Base-by-base conservation (phyloP, 2,797 vertebrate genomes). In the Leptodactylus fallax region DNA sequence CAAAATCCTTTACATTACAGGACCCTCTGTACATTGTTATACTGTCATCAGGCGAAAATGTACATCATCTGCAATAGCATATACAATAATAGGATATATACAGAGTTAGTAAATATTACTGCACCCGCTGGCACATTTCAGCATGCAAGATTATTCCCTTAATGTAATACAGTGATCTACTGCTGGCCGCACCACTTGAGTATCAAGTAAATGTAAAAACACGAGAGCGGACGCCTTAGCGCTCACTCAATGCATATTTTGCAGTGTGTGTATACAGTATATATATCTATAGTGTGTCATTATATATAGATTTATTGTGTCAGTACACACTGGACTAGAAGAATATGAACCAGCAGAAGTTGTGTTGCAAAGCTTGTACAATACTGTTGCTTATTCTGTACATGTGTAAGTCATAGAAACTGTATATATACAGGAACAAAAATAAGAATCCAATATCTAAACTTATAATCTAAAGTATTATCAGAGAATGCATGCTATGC, bases 11-110 rank as follows among this genome's bases (percentile, higher is more conserved):
- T 61, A 79, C 81, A 69, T 85, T 72, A 51, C 51, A 88, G 92
- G 89, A 36, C 86, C 91, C 81, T 87, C 91, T 93, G 91, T 91
- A 94, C 72, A 91, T 90, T 92, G 90, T 92, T 90, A 91, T 92
- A 87, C 90, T 93, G 69, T 74, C 49, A 72, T 89, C 92, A 88
- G 93, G 92, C 92, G 91, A 93, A 53, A 94, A 93, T 93, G 92
- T 94, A 93, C 93, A 95, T 91, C 91, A 67, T 36, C 58, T 53
- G 72, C 45, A 65, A 61, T 63, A 47, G 27, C 56, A 56, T 71
- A 71, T 71, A 80, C 61, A 86, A 53, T 67, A 79, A 49, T 45
- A 80, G 63, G 49, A 81, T 65, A 63, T 67, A 67, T 83, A 78
- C 56, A 87, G 47, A 82, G 36, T 72, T 87, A 87, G 67, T 25